Conservation (phyloP, 1,140 invertebrate species). For the Chrysomallon squamiferum region DNA sequence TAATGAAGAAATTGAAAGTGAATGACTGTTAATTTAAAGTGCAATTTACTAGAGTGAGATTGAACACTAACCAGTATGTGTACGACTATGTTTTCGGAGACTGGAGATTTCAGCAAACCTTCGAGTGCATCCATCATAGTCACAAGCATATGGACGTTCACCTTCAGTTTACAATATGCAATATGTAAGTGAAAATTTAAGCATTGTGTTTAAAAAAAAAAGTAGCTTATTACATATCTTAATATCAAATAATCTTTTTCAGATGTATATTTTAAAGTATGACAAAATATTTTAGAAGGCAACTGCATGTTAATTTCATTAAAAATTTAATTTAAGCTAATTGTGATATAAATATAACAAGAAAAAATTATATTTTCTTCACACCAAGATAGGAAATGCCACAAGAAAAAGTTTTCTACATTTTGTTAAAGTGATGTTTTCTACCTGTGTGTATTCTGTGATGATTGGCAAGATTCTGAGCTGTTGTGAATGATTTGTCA, state of each 20-base stretch:
- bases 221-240: background rate
- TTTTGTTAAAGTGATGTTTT: too few relatives aligned
- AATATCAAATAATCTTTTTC: too few relatives aligned
- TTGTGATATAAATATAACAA: too few relatives aligned
- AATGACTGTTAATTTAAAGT: background rate
- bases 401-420: too few relatives aligned
- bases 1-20: background rate
- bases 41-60: too few relatives aligned
- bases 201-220: background rate
- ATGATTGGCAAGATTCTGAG: slow-evolving; percentile 54
- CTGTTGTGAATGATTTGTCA: slow-evolving; percentile 50
- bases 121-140: slow-evolving; percentile 38
- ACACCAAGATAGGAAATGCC: too few relatives aligned
- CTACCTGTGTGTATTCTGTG: slow-evolving; percentile 48
- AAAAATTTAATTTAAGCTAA: too few relatives aligned
- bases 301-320: too few relatives aligned
- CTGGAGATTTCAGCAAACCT: slow-evolving; percentile 56
- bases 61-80: slow-evolving; percentile 52
- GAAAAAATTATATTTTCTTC: too few relatives aligned
- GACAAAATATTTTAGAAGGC: too few relatives aligned
- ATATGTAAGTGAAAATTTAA: background rate
- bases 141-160: slow-evolving; percentile 55
- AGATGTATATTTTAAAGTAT: too few relatives aligned
- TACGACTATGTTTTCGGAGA: slow-evolving; percentile 52
- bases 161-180: slow-evolving; percentile 31